Percentiles rank a stretch among this genome's conserved stretches.
phyloP scores from a whole-genome alignment of 2,113 vertebrate genomes.

The Chaetorhynchus papuensis region DNA sequence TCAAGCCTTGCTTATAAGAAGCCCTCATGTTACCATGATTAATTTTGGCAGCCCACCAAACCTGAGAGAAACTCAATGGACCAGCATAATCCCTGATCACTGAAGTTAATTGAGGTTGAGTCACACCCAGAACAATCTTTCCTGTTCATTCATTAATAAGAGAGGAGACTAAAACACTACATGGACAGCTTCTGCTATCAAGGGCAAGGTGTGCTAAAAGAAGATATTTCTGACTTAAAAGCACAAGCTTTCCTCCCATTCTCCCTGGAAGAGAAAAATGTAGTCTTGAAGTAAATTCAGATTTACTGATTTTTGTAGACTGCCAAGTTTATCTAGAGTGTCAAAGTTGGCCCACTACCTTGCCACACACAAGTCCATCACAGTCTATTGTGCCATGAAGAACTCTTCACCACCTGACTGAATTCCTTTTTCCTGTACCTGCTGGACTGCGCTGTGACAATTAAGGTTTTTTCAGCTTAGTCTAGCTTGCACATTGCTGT shows the following conservation, averaged over 20 bases:
- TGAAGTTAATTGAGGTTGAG: slow-evolving; percentile 1
- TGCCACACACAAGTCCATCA: background rate
- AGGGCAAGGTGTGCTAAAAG: background rate
- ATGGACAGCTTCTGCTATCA: background rate
- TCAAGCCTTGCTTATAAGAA: background rate
- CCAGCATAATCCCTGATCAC: background rate
- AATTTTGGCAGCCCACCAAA: background rate
- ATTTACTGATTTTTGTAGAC: background rate
- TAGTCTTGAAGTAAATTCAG: background rate
- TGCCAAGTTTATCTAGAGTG: background rate
- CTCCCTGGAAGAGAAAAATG: background rate
- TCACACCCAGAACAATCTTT: background rate
- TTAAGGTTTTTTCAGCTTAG: background rate
- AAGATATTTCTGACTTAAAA: background rate
- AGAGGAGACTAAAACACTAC: background rate
- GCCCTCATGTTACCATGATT: background rate
- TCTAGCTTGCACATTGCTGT: background rate
- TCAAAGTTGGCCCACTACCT: background rate
- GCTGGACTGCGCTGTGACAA: background rate
- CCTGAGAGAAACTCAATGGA: background rate
- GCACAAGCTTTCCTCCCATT: background rate
- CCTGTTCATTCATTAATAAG: background rate
- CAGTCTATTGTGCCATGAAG: background rate
- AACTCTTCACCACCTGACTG: background rate
- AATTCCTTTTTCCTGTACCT: background rate